These are phyloP conservation scores for Brachypalpus laphriformis DNA, from an alignment of 2,888 invertebrate species.

Conservation along the genomic window DNA sequence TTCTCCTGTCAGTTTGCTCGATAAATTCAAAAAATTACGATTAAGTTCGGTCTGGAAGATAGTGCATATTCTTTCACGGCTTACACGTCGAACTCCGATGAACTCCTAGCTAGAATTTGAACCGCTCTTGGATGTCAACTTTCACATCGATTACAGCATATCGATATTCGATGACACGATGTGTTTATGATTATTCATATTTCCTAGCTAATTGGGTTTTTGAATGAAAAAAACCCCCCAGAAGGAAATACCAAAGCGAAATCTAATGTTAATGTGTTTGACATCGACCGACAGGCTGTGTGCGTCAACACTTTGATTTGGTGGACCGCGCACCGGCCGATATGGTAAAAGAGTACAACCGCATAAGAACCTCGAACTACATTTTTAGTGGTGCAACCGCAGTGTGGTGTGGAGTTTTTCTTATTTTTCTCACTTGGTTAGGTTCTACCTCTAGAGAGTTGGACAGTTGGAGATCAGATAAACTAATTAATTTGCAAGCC, in stretches of 20 bases:
- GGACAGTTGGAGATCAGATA: conserved; percentile 20
- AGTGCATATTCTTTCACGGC: too few species aligned
- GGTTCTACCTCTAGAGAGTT: neutral
- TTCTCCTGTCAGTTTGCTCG: conserved; percentile 20
- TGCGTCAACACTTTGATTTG: conserved; percentile 17
- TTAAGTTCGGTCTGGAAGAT: too few species aligned
- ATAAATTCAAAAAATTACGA: too few species aligned
- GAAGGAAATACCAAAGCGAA: conserved; percentile 57
- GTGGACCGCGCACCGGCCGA: conserved; percentile 28
- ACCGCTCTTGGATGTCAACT: neutral
- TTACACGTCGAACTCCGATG: neutral
- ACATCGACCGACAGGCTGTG: conserved; percentile 53
- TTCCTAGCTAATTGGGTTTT: neutral
- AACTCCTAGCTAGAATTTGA: neutral
- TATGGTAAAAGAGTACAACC: conserved; percentile 65
- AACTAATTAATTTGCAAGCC: conserved; percentile 42
- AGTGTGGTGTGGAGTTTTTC: conserved; percentile 31
- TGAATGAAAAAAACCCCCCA: neutral
- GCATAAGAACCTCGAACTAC: conserved; percentile 67
- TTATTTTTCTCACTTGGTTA: conserved; percentile 34
- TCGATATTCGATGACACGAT: neutral
- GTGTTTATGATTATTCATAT: neutral
- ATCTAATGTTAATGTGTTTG: conserved; percentile 58
- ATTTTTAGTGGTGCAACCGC: conserved; percentile 55
- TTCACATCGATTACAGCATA: neutral